These are phyloP conservation scores for Tetragonula clypearis DNA, from an alignment of 1,140 invertebrate species.

Conservation along the genomic window DNA sequence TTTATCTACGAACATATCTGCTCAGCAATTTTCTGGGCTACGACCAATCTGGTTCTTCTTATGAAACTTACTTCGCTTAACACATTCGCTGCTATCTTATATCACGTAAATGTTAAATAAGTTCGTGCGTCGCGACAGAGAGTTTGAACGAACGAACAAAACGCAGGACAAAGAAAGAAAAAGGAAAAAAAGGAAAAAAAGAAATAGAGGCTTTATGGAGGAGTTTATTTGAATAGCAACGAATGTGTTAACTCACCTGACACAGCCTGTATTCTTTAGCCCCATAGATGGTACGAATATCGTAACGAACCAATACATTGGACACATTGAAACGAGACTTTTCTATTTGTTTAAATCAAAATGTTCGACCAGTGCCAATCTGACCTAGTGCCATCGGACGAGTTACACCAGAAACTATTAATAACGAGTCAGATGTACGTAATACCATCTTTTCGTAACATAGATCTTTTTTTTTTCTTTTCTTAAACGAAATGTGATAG, in stretches of 20 bases:
- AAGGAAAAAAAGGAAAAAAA: not conserved
- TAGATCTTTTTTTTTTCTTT: not conserved
- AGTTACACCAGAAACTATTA: not conserved
- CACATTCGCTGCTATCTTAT: not conserved
- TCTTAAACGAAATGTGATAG: constrained; percentile 4
- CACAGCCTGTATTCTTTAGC: not conserved
- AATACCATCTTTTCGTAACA: not conserved
- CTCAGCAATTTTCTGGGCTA: not conserved
- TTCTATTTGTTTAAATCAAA: not conserved
- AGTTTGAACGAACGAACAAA: not conserved
- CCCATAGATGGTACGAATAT: not conserved
- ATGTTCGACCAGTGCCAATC: constrained; percentile 25
- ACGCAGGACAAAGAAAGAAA: too few species aligned
- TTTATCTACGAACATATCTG: not conserved
- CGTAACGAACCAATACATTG: not conserved
- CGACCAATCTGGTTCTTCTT: not conserved
- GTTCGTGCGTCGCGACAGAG: not conserved
- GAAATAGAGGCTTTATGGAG: not conserved
- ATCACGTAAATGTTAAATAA: not conserved
- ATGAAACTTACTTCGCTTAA: not conserved
- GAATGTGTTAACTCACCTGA: not conserved
- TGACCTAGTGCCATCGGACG: constrained; percentile 23
- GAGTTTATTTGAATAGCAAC: not conserved
- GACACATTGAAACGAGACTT: too few species aligned
- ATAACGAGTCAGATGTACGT: not conserved